phyloP scores from a whole-genome alignment of 2,113 vertebrate genomes.

The Tapirus terrestris region DNA sequence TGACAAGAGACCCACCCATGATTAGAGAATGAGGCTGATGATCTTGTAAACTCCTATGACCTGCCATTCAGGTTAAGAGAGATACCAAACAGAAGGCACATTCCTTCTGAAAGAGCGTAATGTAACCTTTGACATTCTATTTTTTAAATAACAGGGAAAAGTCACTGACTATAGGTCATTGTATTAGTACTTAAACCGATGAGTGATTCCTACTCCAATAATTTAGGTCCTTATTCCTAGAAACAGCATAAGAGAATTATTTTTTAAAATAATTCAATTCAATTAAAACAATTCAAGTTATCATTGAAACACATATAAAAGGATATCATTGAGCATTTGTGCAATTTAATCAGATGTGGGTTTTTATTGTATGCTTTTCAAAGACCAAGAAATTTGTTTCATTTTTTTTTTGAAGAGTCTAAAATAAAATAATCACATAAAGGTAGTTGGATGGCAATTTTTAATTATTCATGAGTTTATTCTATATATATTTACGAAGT shows the following conservation, averaged over 20 bases:
- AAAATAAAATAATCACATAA: slow-evolving; percentile 1
- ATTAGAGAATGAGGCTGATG: not conserved
- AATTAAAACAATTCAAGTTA: not conserved
- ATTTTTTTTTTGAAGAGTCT: not conserved
- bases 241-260: not conserved
- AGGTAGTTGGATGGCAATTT: not conserved
- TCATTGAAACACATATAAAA: slow-evolving; percentile 17
- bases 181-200: not conserved
- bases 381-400: not conserved
- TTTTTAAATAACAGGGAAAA: not conserved
- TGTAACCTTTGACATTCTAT: not conserved
- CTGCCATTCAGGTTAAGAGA: not conserved
- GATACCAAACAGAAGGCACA: not conserved
- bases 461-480: not conserved
- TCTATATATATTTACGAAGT: not conserved
- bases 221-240: not conserved
- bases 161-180: not conserved
- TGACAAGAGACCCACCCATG: not conserved
- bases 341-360: not conserved
- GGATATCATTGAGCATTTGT: not conserved
- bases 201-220: not conserved
- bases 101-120: not conserved
- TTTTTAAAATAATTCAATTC: not conserved
- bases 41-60: not conserved
- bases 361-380: not conserved